Percentiles rank a stretch among this genome's conserved stretches.
phyloP scores from a whole-genome alignment of 2,113 vertebrate genomes.

The Pantherophis guttatus region DNA sequence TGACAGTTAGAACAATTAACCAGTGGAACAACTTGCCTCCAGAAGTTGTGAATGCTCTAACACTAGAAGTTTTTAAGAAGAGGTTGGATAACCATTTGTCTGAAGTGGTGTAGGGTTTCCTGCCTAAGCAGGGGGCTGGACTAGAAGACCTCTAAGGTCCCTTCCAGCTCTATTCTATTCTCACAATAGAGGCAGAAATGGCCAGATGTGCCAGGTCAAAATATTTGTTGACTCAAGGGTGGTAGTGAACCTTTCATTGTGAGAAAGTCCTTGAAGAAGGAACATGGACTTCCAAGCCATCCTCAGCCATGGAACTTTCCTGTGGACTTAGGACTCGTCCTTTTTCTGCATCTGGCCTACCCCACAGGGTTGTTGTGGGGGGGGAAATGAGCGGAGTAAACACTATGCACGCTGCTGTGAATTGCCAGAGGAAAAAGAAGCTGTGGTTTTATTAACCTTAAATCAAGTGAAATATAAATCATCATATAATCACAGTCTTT shows the following conservation, averaged over 20 bases:
- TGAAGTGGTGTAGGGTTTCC: background rate
- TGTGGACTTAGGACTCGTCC: background rate
- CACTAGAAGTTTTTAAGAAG: too few species aligned
- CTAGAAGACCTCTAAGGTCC: background rate
- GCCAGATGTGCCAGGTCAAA: background rate
- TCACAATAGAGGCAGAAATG: background rate
- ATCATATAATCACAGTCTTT: too few species aligned
- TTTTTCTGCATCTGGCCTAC: background rate
- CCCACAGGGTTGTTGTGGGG: background rate
- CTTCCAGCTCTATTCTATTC: background rate
- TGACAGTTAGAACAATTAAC: too few species aligned
- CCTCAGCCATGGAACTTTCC: background rate
- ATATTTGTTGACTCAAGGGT: background rate
- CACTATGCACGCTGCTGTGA: too few species aligned
- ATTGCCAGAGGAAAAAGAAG: background rate
- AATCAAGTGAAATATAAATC: background rate
- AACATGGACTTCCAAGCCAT: background rate
- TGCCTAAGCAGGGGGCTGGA: background rate
- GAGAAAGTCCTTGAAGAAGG: background rate
- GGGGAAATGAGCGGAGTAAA: background rate
- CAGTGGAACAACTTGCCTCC: too few species aligned
- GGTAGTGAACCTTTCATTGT: background rate
- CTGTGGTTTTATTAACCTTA: background rate
- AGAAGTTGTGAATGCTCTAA: too few species aligned
- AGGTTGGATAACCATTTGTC: background rate